Base-by-base conservation (phyloP, 2,797 vertebrate genomes). In the Smutsia gigantea region DNA sequence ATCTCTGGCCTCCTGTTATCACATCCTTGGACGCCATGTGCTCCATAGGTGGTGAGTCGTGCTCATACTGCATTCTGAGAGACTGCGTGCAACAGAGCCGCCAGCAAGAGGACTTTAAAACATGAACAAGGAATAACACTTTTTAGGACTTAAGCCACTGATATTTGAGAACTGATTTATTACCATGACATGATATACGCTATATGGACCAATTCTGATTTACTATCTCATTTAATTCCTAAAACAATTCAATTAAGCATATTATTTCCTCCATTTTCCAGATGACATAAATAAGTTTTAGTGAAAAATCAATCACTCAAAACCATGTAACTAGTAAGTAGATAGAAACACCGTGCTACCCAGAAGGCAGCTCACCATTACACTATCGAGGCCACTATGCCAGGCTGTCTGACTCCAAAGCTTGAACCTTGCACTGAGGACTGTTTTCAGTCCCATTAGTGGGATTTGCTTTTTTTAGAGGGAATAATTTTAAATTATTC, bases 401-500 rank as follows among this genome's bases (percentile, higher is more conserved):
- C 68, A 61, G 68, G 12, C 14, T 46, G 81, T 42, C 31, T 74
- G 39, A 92, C 61, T 75, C 9, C 29, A 66, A 79, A 71, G 11
- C 69, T n/a, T 51, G 63, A 87, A 14, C 6, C 4, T 39, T 77
- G 6, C 29, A 29, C 25, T 61, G 31, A 87, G 8, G 13, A 85
- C 18, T 55, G 10, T 46, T 53, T 39, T 51, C 25, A 49, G 57
- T 69, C 17, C 10, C 4, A 81, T 51, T 61, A 71, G 19, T 63
- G 39, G 39, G 23, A 84, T 25, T 89, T 39, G 9, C 72, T 83
- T 94, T n/a, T n/a, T 81, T 77, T 61, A n/a, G 25, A 95, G 39
- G 11, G 93, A 96, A 78, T 77, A 77, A 27, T 27, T 97, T 66
- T 61, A 77, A 96, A 95, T 85, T 84, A 86, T 85, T 90, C 55